Evolutionary conservation across 2,888 invertebrate species (phyloP), one percentile per base, ranked within the genome.

Genomic region (Cryptus armator): DNA sequence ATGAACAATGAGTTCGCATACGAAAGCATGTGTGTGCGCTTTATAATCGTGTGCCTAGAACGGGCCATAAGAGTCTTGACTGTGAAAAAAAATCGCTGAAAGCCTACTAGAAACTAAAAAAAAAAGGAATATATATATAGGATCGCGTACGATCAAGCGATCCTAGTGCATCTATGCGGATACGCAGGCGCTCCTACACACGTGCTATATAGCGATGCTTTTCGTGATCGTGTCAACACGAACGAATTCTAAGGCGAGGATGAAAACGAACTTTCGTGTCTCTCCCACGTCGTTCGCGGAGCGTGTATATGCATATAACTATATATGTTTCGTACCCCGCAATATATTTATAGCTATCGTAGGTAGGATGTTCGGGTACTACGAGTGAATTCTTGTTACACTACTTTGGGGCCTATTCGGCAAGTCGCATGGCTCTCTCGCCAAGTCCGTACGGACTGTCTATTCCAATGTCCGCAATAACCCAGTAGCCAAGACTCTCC

Each of bases 291-390:
- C 70, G 82, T 66, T n/a, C 29, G 3, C 32, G 32, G 44, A 67
- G 66, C 10, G n/a, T 56, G 74, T 29, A 16, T 43, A 24, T 24
- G 3, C 0, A 24, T 24, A 24, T 24, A 24, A 1, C 2, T 74
- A 24, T 29, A 32, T 37, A 32, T n/a, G 62, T 46, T 71, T 37
- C 37, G 29, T 46, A 32, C 67, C 67, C 64, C 56, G 77, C 66
- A 16, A 78, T 71, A 72, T 83, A 83, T 83, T 83, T 75, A 83
- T 83, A 83, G 77, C 77, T 37, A 76, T 62, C 44, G 76, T 75
- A 51, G 75, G 59, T 75, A 68, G 67, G 59, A 81, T 43, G 74
- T 81, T 66, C 37, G 37, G 37, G 53, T 71, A 56, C 62, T 64
- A 16, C 24, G 56, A 53, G 32, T 59, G 77, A 56, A 71, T 77